A percentile compares a stretch with the other conserved stretches of the same genome.
Evolutionary conservation across 2,888 invertebrate genomes (phyloP).

Genomic region (Digitonthophagus gazella): DNA sequence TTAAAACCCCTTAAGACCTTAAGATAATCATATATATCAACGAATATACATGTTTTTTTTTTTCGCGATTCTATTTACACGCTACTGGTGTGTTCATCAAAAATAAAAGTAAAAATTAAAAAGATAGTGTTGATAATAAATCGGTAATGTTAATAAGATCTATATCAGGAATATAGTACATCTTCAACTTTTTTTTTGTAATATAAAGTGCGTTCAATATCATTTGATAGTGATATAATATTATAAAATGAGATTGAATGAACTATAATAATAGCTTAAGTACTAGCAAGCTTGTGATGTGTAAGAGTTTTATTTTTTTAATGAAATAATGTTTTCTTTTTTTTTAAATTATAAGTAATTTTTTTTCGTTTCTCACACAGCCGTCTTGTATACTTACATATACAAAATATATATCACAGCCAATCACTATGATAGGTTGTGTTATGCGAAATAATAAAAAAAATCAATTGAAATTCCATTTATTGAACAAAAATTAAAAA

Average conservation of each 20-base stretch:
- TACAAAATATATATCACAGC: conserved; percentile 28
- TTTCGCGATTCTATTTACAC: conserved; percentile 8
- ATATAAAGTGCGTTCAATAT: too few relatives aligned
- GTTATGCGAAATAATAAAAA: conserved; percentile 17
- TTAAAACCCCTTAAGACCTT: neutral
- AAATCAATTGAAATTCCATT: conserved; percentile 5
- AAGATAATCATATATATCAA: too few relatives aligned
- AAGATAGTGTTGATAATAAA: conserved; percentile 7
- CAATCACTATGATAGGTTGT: conserved; percentile 30
- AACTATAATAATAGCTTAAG: neutral
- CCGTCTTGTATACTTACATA: conserved; percentile 16
- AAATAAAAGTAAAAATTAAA: conserved; percentile 1
- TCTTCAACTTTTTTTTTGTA: too few relatives aligned
- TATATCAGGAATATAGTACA: too few relatives aligned
- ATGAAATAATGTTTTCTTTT: neutral
- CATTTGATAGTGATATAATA: neutral
- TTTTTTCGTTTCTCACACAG: conserved; percentile 25
- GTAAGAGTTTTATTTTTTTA: conserved; percentile 1
- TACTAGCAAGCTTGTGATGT: conserved; percentile 2
- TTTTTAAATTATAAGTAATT: conserved; percentile 29
- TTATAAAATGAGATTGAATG: too few relatives aligned
- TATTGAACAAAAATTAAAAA: conserved; percentile 6
- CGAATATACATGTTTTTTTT: conserved; percentile 6
- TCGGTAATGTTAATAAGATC: too few relatives aligned
- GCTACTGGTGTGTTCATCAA: conserved; percentile 10